Evolutionary conservation across 1,140 invertebrate genomes (phyloP).

Genomic region (Portunus trituberculatus): DNA sequence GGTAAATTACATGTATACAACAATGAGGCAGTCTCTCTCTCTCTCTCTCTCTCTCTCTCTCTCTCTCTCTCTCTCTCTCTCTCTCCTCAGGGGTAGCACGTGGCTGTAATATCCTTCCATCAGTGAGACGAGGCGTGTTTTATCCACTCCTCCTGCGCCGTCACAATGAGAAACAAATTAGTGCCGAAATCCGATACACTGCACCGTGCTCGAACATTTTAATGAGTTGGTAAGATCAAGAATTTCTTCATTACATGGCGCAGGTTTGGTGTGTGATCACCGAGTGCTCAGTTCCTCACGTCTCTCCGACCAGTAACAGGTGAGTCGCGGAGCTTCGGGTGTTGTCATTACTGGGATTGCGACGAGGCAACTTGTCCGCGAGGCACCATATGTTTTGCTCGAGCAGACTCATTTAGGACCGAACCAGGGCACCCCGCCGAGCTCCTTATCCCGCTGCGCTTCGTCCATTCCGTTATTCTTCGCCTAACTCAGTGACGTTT

Average conservation of each 20-base stretch:
- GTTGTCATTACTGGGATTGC: slow-evolving; percentile 59
- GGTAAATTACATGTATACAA: background rate
- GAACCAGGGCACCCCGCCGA: slow-evolving; percentile 33
- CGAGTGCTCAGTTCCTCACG: background rate
- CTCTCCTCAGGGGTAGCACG: background rate
- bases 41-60: background rate
- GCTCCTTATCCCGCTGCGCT: background rate
- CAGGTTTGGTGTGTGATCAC: background rate
- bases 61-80: background rate
- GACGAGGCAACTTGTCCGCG: slow-evolving; percentile 63
- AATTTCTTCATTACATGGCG: background rate
- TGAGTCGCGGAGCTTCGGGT: background rate
- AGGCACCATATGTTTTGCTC: slow-evolving; percentile 65
- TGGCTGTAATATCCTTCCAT: slow-evolving; percentile 5
- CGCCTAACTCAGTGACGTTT: background rate
- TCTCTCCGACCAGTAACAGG: background rate
- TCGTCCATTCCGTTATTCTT: slow-evolving; percentile 38
- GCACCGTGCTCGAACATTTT: background rate
- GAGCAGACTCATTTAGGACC: slow-evolving; percentile 64
- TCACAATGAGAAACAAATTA: slow-evolving; percentile 10
- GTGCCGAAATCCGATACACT: slow-evolving; percentile 9
- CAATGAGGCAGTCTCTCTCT: background rate
- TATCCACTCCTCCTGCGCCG: background rate
- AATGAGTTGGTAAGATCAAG: background rate
- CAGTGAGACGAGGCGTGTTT: background rate